Evolutionary conservation across 23 tunicate species (phyloP).

Genomic region (Trididemnum nubilum): DNA sequence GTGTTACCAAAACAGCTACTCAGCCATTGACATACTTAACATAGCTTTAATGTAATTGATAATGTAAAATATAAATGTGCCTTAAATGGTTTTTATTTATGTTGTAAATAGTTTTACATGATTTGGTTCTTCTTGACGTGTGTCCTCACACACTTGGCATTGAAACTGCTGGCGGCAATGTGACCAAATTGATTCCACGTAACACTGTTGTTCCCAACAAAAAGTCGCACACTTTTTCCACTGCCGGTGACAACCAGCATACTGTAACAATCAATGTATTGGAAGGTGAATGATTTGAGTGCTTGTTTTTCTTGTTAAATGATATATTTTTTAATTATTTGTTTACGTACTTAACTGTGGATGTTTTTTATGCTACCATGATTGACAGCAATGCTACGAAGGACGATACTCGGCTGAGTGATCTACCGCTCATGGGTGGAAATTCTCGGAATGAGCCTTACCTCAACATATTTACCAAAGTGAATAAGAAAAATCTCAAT

Average conservation of each 20-base stretch:
- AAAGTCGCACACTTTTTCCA: conserved; percentile 95
- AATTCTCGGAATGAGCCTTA: no score
- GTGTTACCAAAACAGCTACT: no score
- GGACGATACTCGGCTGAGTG: no score
- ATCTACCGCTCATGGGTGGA: no score
- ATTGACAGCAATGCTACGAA: no score
- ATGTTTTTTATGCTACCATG: no score
- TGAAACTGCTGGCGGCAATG: conserved; percentile 99
- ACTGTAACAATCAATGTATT: conserved; percentile 96
- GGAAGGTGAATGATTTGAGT: conserved; percentile 76
- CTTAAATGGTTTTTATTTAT: neutral
- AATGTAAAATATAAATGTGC: no score
- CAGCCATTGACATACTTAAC: neutral
- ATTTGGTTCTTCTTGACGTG: conserved; percentile 91
- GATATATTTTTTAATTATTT: neutral
- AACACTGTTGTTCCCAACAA: conserved; percentile 99
- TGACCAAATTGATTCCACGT: conserved; percentile 93
- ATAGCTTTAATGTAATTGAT: no score
- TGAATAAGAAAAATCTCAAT: no score
- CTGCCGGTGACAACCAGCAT: conserved; percentile 97
- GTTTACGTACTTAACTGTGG: neutral
- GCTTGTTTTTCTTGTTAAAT: no score
- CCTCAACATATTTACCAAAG: no score
- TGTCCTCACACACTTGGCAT: conserved; percentile 97
- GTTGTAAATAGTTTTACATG: conserved; percentile 55